Evolutionary conservation across 2,113 vertebrate species (phyloP), one percentile per base, ranked within the genome.

Genomic region (Epinephelus moara): DNA sequence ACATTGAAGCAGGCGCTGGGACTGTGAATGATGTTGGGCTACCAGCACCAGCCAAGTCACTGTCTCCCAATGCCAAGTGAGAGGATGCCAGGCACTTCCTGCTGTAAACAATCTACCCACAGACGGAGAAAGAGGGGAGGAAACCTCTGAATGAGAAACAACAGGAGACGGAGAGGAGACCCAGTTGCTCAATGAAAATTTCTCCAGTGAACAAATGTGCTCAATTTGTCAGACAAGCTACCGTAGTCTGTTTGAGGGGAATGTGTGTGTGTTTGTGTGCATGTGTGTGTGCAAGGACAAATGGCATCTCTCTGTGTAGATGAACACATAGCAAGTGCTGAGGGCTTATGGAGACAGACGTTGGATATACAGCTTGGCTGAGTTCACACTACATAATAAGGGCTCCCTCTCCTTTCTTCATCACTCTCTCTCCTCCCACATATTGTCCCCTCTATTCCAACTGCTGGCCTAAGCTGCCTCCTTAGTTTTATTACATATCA

Each of bases 21-120:
- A 89, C 80, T 84, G 91, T 89, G 86, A 93, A 93, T 91, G 93
- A 94, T 92, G 91, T 90, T 78, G 91, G 89, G 84, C 89, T 88
- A 82, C 84, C 64, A 68, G 81, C 91, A 85, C 52, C 88, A 86
- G 94, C 94, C 93, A 94, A 94, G 89, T 93, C 85, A 85, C 85
- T 82, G 71, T 88, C 79, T 88, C 80, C 82, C 81, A 73, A 80
- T 94, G 94, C 94, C 92, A 94, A 93, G 88, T 83, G 82, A 93
- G 78, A 88, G 81, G 78, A 91, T 94, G 94, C 94, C 95, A 95
- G 90, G 81, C 86, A 91, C 89, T 92, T 92, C 87, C 91, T 90
- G 90, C 90, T 91, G 91, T 87, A 92, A 93, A 94, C 88, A 88
- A 88, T 91, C 90, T 63, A 88, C 86, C 86, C 92, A 82, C 81